Evolutionary conservation across 2,113 vertebrate species (phyloP), one percentile per base, ranked within the genome.

Genomic region (Odobenus rosmarus): DNA sequence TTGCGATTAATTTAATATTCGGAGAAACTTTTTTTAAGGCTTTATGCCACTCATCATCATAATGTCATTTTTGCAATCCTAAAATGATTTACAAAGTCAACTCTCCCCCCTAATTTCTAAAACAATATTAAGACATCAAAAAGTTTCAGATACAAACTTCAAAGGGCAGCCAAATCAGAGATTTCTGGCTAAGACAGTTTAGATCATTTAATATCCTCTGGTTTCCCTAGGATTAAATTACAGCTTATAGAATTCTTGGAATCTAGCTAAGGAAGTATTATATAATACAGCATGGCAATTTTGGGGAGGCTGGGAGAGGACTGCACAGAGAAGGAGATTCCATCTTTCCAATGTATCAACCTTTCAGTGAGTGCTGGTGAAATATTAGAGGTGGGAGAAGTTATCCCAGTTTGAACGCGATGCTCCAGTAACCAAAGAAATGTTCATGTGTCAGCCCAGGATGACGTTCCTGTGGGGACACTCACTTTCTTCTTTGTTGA

Each of bases 161-260:
- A 99, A 99, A 99, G 98, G 96, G 88, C 92, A 98, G 98, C 80
- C 98, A 98, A 99, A 98, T 99, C 98, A 97, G 98, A 99, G 99
- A 99, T 99, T 99, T 99, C 98, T 98, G 98, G 98, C 98, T 99
- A 99, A 99, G 98, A 99, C 98, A 99, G 98, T 99, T 99, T 98
- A 98, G 98, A 98, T 99, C 98, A 99, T 98, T 99, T 98, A 99
- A 99, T 99, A 99, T 99, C 99, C 99, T 99, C 98, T 98, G 97
- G 98, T 99, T 99, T 98, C 98, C 96, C 98, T 97, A 97, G 98
- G 98, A 99, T 99, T 99, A 99, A 98, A 98, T 99, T 99, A 98
- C 98, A 98, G 98, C 98, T 98, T 98, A 98, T 99, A 99, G 98
- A 99, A 99, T 99, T 99, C 98, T 98, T 99, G 98, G 99, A 99